Percentiles rank a stretch among this genome's conserved stretches.
phyloP scores from a whole-genome alignment of 92 coral and sea anemone species.

The Zoanthus gigantus region DNA sequence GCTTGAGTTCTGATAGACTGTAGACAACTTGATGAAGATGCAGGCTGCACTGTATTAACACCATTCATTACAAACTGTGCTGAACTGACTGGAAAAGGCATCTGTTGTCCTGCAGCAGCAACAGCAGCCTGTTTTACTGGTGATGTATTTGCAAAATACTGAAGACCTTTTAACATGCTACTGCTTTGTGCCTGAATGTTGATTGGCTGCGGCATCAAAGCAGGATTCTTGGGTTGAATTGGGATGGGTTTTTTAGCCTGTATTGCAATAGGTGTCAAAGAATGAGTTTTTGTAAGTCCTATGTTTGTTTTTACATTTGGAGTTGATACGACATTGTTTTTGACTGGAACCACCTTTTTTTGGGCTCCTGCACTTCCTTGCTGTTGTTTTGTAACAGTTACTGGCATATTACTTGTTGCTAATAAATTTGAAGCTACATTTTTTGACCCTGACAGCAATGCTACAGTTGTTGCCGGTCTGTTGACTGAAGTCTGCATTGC shows the following conservation, averaged over 20 bases:
- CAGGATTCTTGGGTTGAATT: slow-evolving; percentile 85
- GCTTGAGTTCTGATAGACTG: slow-evolving; percentile 36
- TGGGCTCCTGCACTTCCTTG: not conserved
- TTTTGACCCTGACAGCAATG: slow-evolving; percentile 24
- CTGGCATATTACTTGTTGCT: not conserved
- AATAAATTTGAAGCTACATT: slow-evolving; percentile 22
- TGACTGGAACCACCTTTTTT: not conserved
- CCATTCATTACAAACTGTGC: slow-evolving; percentile 45
- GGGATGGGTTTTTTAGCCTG: slow-evolving; percentile 92
- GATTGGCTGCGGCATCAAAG: slow-evolving; percentile 51
- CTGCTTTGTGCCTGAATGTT: slow-evolving; percentile 51
- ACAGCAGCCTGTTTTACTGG: slow-evolving; percentile 39
- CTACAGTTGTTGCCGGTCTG: slow-evolving; percentile 40
- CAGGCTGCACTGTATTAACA: slow-evolving; percentile 24
- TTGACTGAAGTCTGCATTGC: slow-evolving; percentile 40
- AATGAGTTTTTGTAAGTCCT: slow-evolving; percentile 45
- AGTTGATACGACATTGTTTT: not conserved
- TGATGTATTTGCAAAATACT: slow-evolving; percentile 37
- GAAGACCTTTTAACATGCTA: slow-evolving; percentile 50
- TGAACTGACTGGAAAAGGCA: slow-evolving; percentile 48
- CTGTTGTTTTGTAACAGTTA: not conserved
- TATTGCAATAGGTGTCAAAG: slow-evolving; percentile 53
- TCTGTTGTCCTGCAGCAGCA: slow-evolving; percentile 26
- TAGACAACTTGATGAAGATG: not conserved
- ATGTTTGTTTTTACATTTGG: slow-evolving; percentile 28